Evolutionary conservation across 2,888 invertebrate genomes (phyloP).

Genomic region (Polyommatus icarus): DNA sequence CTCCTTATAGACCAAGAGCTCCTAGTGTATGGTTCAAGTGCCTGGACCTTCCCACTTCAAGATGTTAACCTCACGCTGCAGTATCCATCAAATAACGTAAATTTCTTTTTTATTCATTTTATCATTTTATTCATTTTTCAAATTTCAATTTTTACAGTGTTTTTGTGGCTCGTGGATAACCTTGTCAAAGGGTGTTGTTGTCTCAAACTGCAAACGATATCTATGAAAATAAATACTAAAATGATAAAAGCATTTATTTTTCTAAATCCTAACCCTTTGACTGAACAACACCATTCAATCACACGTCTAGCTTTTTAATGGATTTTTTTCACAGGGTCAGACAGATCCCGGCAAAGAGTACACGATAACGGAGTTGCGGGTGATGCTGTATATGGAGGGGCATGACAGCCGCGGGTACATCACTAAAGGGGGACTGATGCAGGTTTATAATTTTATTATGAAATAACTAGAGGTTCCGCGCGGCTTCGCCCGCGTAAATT

Average conservation of each 20-base stretch:
- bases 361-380: conserved; percentile 55
- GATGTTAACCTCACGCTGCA: conserved; percentile 59
- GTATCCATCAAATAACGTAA: conserved; percentile 54
- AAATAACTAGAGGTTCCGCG: too few species aligned
- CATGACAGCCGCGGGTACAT: conserved; percentile 52
- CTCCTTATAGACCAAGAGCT: conserved; percentile 50
- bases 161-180: too few species aligned
- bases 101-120: conserved; percentile 38
- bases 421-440: conserved; percentile 54
- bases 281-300: too few species aligned
- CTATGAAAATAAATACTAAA: too few species aligned
- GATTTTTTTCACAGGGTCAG: conserved; percentile 36
- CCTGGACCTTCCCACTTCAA: conserved; percentile 63
- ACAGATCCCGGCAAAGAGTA: conserved; percentile 39
- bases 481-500: too few species aligned
- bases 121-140: too few species aligned
- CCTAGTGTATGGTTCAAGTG: conserved; percentile 56
- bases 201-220: too few species aligned
- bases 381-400: conserved; percentile 55
- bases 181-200: too few species aligned
- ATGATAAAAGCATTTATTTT: too few species aligned
- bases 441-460: conserved; percentile 47
- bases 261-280: too few species aligned
- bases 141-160: too few species aligned
- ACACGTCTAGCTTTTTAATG: too few species aligned